Conservation (phyloP, 2,113 vertebrate species). For the Acanthochromis polyacanthus region DNA sequence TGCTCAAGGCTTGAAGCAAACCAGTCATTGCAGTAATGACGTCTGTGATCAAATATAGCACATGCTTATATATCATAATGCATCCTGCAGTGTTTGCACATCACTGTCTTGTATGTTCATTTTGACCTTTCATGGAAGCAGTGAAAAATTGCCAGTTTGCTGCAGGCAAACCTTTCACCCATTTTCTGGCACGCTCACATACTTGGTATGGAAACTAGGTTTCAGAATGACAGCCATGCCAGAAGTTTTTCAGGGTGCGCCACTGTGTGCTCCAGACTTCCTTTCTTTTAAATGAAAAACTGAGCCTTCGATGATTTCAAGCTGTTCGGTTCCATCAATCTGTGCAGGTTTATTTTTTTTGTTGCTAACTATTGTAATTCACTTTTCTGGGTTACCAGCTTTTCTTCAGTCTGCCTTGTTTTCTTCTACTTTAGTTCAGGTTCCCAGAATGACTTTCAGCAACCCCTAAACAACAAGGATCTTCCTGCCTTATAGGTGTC, state of each 20-base stretch:
- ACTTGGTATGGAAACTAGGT: constrained; percentile 21
- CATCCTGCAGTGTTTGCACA: constrained; percentile 39
- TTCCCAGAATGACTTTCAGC: constrained; percentile 27
- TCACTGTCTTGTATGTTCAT: no score
- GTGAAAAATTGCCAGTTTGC: constrained; percentile 34
- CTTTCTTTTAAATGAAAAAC: constrained; percentile 52
- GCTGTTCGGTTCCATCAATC: constrained; percentile 33
- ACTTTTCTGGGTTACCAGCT: constrained; percentile 21
- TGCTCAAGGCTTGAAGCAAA: neutral
- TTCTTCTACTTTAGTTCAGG: constrained; percentile 3
- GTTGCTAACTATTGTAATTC: constrained; percentile 20
- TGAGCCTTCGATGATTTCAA: constrained; percentile 44
- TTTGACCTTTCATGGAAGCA: neutral
- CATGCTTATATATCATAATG: neutral
- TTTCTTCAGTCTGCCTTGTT: constrained; percentile 3
- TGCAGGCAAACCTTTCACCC: neutral
- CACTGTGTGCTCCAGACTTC: constrained; percentile 8
- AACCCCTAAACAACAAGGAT: constrained; percentile 1
- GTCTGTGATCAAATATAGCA: constrained; percentile 38
- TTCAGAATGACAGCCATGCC: constrained; percentile 26
- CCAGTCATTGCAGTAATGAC: neutral
- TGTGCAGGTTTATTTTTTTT: neutral
- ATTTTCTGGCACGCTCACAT: constrained; percentile 13
- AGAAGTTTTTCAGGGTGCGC: constrained; percentile 30
- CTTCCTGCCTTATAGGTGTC: neutral